Base-by-base conservation (phyloP, 2,797 vertebrate genomes). In the Acomys russatus region DNA sequence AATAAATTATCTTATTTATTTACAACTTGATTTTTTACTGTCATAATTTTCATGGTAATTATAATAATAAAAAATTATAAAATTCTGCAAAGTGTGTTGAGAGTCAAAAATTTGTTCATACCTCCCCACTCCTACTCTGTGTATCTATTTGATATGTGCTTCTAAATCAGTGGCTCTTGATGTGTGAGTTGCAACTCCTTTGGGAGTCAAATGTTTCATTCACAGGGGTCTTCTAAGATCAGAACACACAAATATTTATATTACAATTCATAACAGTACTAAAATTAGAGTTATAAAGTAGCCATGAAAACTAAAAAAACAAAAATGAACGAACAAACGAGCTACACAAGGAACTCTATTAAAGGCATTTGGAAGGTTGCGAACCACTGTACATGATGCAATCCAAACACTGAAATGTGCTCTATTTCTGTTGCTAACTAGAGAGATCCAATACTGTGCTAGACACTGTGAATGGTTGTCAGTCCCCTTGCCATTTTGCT, bases 1-100 rank as follows among this genome's bases (percentile, higher is more conserved):
- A 82, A 23, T 15, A n/a, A 51, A 49, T 93, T 92, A 83, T 76
- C 20, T 11, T 63, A 95, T 95, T 78, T 77, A 64, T 88, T 87
- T 96, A 22, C 18, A 35, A 35, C 44, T 66, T 83, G 38, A 76
- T 44, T 92, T 92, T 83, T 73, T 30, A 64, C 56, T 30, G 9
- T 56, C 3, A 68, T 22, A n/a, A 28, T 71, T 86, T 89, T 93
- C 54, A 64, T 70, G 11, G 17, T 73, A 89, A 71, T 49, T 79
- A 68, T 63, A 23, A 70, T 64, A 71, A 63, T 66, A 77, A 86
- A 82, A n/a, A 70, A 61, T 54, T 92, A 61, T 51, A 28, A 80
- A 38, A 6, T 51, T 84, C 2, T 93, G 14, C 0, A 88, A 71
- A 63, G 59, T n/a, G 23, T 61, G 20, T 90, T 15, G 77, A 82